Base-by-base conservation (phyloP, 2,888 invertebrate genomes). In the Lasioglossum calceatum region DNA sequence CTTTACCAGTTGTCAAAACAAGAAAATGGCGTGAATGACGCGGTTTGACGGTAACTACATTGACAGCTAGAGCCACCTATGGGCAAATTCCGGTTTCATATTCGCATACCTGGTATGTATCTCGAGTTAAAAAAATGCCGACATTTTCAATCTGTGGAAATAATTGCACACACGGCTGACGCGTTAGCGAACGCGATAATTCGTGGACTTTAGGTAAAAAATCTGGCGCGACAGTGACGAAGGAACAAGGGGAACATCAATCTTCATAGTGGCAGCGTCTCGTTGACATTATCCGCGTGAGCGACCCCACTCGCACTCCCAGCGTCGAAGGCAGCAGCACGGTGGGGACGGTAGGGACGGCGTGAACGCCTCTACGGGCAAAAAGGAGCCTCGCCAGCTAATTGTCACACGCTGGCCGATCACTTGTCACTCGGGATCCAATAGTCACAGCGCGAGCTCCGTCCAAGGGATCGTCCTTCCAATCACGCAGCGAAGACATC, bases 371-470 rank as follows among this genome's bases (percentile, higher is more conserved):
- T 73, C 87, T 70, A 70, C 84, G n/a, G 39, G 87, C 47, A 77
- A 89, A 92, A 93, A 92, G 92, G 87, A 91, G 88, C 88, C 89
- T 88, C 87, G 71, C 79, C 36, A 87, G 87, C 92, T 93, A 93
- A 93, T 93, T 93, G 93, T 90, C 90, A 91, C 91, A 91, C 91
- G 87, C 84, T 91, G 91, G 88, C 85, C 91, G 92, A 92, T 93
- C 93, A 92, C 93, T 92, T 92, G 93, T 93, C 94, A 93, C 91
- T 91, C 88, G 92, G 88, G 86, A 92, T 91, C 92, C 91, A 92
- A 91, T 92, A 90, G 92, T 87, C 91, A 72, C 77, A 83, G 67
- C 85, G 83, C 75, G 82, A 89, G 84, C 88, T 84, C 86, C 81
- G 74, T 85, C 85, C 87, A 74, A 58, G 77, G n/a, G 54, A 83